Evolutionary conservation across 2,113 vertebrate genomes (phyloP).

Genomic region (Dipodomys ordii): DNA sequence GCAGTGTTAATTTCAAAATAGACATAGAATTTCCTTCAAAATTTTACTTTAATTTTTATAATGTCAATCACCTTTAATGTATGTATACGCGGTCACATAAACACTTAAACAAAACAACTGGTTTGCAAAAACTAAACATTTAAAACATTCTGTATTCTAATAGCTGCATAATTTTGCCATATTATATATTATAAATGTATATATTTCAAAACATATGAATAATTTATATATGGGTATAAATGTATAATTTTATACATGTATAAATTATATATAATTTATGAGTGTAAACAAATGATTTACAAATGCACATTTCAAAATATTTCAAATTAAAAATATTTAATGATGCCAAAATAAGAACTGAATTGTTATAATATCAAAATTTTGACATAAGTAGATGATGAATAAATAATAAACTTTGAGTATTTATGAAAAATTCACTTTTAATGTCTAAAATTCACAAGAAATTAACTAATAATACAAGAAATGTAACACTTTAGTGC

Average conservation of each 20-base stretch:
- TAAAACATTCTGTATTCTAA: too few species aligned
- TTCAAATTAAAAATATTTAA: not conserved
- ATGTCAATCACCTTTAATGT: not conserved
- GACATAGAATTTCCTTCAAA: not conserved
- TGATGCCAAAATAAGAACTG: not conserved
- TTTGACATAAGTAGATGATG: not conserved
- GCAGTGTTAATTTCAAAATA: not conserved
- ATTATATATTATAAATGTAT: too few species aligned
- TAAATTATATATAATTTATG: not conserved
- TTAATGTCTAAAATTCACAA: constrained; percentile 32
- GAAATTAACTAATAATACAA: not conserved
- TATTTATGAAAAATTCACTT: not conserved
- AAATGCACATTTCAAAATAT: not conserved
- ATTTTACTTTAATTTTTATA: constrained; percentile 11
- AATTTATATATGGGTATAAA: too few species aligned
- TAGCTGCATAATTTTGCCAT: too few species aligned
- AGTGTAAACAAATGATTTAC: not conserved
- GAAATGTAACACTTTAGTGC: not conserved
- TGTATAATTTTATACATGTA: too few species aligned
- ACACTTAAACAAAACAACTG: too few species aligned
- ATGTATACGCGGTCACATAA: not conserved
- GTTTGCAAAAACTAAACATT: too few species aligned
- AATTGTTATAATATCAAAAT: not conserved
- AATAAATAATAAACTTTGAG: not conserved
- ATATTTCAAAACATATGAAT: too few species aligned